phyloP scores from a whole-genome alignment of 2,797 vertebrate genomes.

The Zenarchopterus dispar region DNA sequence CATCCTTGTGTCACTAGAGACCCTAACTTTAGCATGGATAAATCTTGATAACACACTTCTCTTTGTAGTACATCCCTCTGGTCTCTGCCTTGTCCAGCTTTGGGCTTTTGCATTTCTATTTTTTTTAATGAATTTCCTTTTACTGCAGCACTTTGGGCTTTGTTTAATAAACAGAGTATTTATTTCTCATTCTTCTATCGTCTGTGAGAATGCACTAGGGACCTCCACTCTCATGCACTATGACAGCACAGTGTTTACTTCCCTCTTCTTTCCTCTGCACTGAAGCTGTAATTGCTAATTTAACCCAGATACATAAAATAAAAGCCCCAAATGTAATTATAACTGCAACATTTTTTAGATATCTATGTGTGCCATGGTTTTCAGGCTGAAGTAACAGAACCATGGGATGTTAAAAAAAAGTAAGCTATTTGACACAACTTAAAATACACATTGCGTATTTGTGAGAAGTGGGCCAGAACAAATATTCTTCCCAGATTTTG shows the following conservation, averaged over 20 bases:
- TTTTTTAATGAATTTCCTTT: too few species aligned
- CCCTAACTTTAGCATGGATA: too few species aligned
- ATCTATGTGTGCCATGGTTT: slow-evolving; percentile 15
- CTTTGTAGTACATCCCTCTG: too few species aligned
- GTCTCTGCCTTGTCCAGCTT: too few species aligned
- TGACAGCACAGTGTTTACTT: slow-evolving; percentile 15
- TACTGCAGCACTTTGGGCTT: too few species aligned
- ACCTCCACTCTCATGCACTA: not conserved
- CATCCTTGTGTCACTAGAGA: too few species aligned
- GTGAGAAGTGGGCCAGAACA: too few species aligned
- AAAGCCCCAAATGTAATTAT: slow-evolving; percentile 49
- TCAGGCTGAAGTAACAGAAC: slow-evolving; percentile 9
- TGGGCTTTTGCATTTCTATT: too few species aligned
- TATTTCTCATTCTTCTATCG: too few species aligned
- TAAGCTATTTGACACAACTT: slow-evolving; percentile 1
- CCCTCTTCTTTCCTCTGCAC: slow-evolving; percentile 21
- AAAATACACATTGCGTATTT: not conserved
- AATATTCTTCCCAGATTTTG: not conserved
- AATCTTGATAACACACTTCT: too few species aligned
- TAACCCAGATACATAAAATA: slow-evolving; percentile 71
- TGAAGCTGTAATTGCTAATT: slow-evolving; percentile 52
- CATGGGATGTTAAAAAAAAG: not conserved
- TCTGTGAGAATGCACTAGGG: not conserved
- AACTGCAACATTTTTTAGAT: slow-evolving; percentile 52
- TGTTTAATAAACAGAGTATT: too few species aligned